Evolutionary conservation across 1,140 invertebrate genomes (phyloP).

Genomic region (Drosophila carrolli): DNA sequence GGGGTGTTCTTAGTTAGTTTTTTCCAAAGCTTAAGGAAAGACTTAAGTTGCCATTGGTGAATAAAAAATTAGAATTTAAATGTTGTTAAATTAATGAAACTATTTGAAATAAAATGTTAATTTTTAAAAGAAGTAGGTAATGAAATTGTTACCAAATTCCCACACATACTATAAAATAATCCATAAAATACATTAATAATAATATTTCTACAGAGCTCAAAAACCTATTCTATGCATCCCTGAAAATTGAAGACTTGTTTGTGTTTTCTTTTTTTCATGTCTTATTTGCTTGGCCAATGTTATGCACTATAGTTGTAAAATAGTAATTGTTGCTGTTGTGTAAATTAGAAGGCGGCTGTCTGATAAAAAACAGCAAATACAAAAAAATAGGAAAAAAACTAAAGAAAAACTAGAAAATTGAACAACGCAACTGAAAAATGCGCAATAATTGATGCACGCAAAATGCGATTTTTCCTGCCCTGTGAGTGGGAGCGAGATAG

Average conservation of each 20-base stretch:
- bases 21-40: not conserved
- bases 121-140: too few relatives aligned
- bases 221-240: slow-evolving; percentile 1
- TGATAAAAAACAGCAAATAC: slow-evolving; percentile 62
- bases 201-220: not conserved
- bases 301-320: slow-evolving; percentile 74
- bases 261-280: not conserved
- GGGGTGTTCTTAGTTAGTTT: not conserved
- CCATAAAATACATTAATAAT: too few relatives aligned
- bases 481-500: slow-evolving; percentile 40
- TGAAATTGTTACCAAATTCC: too few relatives aligned
- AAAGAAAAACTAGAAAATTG: slow-evolving; percentile 39
- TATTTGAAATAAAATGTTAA: too few relatives aligned
- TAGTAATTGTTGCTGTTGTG: slow-evolving; percentile 57
- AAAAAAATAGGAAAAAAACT: not conserved
- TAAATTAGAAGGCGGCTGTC: slow-evolving; percentile 78
- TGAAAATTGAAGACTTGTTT: slow-evolving; percentile 9
- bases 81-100: not conserved
- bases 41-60: too few relatives aligned
- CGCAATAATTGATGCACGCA: slow-evolving; percentile 82
- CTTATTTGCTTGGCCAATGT: slow-evolving; percentile 45
- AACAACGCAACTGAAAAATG: slow-evolving; percentile 78
- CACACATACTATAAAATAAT: too few relatives aligned
- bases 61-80: too few relatives aligned
- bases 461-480: slow-evolving; percentile 64